Evolutionary conservation across 2,113 vertebrate genomes (phyloP).

Genomic region (Peromyscus polionotus): DNA sequence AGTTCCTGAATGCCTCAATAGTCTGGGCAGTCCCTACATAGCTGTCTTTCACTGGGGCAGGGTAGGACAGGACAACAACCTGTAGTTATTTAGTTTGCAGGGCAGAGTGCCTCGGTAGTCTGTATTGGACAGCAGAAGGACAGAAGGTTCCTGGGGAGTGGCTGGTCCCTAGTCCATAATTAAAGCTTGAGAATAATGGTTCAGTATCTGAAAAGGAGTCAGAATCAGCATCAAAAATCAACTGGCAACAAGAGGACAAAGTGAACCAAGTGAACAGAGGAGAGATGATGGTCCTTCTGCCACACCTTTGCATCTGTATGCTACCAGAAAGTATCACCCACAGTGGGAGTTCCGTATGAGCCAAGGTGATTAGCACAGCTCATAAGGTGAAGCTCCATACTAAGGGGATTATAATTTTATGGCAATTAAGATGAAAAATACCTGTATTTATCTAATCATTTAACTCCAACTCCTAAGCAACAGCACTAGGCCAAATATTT

Average conservation of each 20-base stretch:
- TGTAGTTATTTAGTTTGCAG: background rate
- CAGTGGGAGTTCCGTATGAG: background rate
- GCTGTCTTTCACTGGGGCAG: fast-evolving
- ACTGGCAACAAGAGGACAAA: background rate
- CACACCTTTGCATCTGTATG: background rate
- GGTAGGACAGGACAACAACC: background rate
- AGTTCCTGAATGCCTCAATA: background rate
- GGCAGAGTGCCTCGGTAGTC: background rate
- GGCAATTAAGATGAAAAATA: background rate
- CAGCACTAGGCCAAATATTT: background rate
- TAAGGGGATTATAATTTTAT: background rate
- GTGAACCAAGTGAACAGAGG: background rate
- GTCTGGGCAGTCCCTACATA: background rate
- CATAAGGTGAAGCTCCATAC: background rate
- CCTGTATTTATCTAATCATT: background rate
- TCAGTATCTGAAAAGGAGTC: background rate
- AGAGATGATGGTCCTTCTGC: background rate
- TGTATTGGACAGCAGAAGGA: background rate
- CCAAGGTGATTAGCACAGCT: background rate
- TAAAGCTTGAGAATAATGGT: background rate
- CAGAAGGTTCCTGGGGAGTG: background rate
- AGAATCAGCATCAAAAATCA: background rate
- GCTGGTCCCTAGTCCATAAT: background rate
- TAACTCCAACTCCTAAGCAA: background rate
- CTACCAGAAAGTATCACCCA: background rate